phyloP scores from a whole-genome alignment of 2,113 vertebrate species.

The Pyxicephalus adspersus region DNA sequence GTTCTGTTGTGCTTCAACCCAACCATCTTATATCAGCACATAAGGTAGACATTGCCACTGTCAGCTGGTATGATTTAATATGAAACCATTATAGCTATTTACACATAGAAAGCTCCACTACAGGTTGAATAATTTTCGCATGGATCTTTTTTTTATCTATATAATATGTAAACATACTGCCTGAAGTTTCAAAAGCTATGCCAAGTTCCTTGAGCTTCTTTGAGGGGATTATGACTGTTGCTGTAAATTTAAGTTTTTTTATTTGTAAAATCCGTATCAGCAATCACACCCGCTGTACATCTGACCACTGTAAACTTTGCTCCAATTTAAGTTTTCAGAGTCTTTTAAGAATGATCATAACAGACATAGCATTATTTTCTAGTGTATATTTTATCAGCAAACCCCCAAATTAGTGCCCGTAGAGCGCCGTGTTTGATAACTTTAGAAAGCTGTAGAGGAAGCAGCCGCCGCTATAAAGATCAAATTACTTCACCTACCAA shows the following conservation, averaged over 20 bases:
- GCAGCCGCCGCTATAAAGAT: constrained; percentile 44
- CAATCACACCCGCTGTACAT: constrained; percentile 2
- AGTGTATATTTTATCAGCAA: constrained; percentile 58
- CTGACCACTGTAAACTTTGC: constrained; percentile 60
- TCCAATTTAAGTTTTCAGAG: constrained; percentile 55
- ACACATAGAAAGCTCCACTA: too few species aligned
- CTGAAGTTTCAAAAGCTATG: too few species aligned
- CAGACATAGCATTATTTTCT: constrained; percentile 56
- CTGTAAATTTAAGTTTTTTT: constrained; percentile 2
- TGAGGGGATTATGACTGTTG: constrained; percentile 13
- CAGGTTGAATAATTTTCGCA: too few species aligned
- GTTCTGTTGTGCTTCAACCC: too few species aligned
- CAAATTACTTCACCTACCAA: constrained; percentile 39
- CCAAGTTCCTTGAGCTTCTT: neutral
- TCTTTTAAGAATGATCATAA: constrained; percentile 61
- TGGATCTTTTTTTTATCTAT: too few species aligned
- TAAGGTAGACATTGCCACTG: too few species aligned
- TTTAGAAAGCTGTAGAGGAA: constrained; percentile 33
- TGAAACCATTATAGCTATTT: too few species aligned
- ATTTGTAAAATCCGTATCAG: neutral
- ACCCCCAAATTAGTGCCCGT: constrained; percentile 50
- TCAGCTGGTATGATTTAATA: too few species aligned
- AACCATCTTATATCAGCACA: too few species aligned
- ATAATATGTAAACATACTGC: too few species aligned
- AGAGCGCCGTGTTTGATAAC: constrained; percentile 26